A percentile compares a stretch with the other conserved stretches of the same genome.
phyloP scores from a whole-genome alignment of 2,888 invertebrate species.

The Aradus depressus region DNA sequence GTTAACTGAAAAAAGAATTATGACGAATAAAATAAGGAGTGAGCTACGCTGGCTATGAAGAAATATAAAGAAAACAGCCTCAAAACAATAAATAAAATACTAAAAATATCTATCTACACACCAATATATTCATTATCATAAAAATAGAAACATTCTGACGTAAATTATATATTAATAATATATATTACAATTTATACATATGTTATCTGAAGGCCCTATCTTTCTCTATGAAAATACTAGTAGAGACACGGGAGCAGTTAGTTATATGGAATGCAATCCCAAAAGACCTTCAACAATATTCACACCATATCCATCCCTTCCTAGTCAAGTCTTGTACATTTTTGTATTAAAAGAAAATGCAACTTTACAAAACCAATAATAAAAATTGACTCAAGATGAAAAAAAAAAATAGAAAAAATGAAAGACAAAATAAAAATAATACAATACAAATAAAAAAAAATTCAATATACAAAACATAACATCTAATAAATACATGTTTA shows the following conservation, averaged over 20 bases:
- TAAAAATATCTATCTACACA: slow-evolving; percentile 14
- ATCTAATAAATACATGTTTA: too few relatives aligned
- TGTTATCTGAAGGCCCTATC: slow-evolving; percentile 10
- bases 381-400: not conserved
- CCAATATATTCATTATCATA: slow-evolving; percentile 16
- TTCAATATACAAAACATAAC: too few relatives aligned
- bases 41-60: too few relatives aligned
- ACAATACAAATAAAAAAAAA: not conserved
- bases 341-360: too few relatives aligned
- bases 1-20: too few relatives aligned
- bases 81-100: slow-evolving; percentile 15
- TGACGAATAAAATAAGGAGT: too few relatives aligned
- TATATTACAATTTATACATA: slow-evolving; percentile 17
- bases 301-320: too few relatives aligned
- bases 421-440: not conserved
- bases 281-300: not conserved
- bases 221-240: slow-evolving; percentile 1
- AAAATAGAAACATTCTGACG: slow-evolving; percentile 18
- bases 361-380: not conserved
- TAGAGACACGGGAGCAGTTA: slow-evolving; percentile 2
- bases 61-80: slow-evolving; percentile 20
- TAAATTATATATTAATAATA: slow-evolving; percentile 15
- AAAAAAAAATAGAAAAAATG: not conserved
- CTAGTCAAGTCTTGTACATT: too few relatives aligned
- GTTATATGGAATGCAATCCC: slow-evolving; percentile 11